phyloP scores from a whole-genome alignment of 2,888 invertebrate species.

The Pachycephus smyrnensis region DNA sequence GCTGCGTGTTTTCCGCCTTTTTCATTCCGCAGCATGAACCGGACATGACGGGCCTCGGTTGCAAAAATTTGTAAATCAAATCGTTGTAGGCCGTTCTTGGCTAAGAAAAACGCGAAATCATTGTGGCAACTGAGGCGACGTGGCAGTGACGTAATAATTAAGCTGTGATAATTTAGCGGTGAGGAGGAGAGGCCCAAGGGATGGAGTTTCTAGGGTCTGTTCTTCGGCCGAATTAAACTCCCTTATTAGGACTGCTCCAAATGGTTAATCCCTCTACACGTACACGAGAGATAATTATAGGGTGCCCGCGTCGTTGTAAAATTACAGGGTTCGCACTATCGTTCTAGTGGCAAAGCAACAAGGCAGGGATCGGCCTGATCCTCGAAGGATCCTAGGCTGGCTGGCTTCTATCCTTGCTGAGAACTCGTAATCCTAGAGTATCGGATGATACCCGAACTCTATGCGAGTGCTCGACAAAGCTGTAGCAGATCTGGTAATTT shows the following conservation, averaged over 20 bases:
- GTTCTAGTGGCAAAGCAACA: background rate
- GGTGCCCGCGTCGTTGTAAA: too few species aligned
- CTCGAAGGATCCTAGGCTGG: too few species aligned
- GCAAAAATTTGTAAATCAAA: background rate
- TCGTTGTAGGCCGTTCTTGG: background rate
- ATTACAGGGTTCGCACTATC: too few species aligned
- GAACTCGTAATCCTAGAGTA: background rate
- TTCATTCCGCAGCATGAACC: background rate
- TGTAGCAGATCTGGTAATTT: constrained; percentile 29
- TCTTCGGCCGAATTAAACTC: background rate
- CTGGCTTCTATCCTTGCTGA: background rate
- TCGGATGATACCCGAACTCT: background rate
- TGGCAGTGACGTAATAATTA: background rate
- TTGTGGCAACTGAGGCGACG: background rate
- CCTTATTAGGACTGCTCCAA: background rate
- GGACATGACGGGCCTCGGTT: background rate
- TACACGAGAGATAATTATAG: background rate
- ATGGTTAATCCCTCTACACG: background rate
- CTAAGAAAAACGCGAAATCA: background rate
- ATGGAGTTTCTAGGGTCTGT: background rate
- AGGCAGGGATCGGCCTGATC: background rate
- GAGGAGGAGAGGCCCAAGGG: background rate
- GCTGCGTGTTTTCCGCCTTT: background rate
- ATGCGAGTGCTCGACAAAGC: background rate
- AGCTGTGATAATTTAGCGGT: background rate